Evolutionary conservation across 2,797 vertebrate species (phyloP).

Genomic region (Gallinago stenura): DNA sequence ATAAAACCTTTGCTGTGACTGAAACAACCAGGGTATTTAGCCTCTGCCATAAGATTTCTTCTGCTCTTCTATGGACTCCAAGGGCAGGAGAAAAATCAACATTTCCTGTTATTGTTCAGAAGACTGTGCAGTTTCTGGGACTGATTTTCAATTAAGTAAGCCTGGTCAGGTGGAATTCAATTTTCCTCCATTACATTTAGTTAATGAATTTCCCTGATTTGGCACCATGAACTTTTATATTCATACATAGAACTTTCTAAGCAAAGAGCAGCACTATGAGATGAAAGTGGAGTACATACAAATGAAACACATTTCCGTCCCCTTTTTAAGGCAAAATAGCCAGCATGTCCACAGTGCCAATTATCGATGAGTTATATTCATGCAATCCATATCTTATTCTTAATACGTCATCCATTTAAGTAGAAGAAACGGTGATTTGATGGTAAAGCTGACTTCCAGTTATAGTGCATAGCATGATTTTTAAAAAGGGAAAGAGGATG

Average conservation of each 20-base stretch:
- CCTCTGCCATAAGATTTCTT: conserved; percentile 20
- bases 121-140: not conserved
- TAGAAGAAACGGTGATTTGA: not conserved
- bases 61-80: not conserved
- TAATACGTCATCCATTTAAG: not conserved
- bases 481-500: not conserved
- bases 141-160: conserved; percentile 46
- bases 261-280: not conserved
- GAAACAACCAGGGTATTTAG: conserved; percentile 3
- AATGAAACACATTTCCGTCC: not conserved
- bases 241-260: not conserved
- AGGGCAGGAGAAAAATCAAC: conserved; percentile 2
- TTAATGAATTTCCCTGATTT: not conserved
- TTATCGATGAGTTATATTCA: not conserved
- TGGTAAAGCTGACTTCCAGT: not conserved
- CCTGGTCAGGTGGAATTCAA: not conserved
- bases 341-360: not conserved
- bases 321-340: not conserved
- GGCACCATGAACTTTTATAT: not conserved
- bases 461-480: not conserved
- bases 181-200: not conserved
- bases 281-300: not conserved
- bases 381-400: not conserved
- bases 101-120: not conserved
- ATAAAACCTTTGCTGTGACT: conserved; percentile 20